phyloP scores from a whole-genome alignment of 2,113 vertebrate genomes.

The Ochotona princeps region DNA sequence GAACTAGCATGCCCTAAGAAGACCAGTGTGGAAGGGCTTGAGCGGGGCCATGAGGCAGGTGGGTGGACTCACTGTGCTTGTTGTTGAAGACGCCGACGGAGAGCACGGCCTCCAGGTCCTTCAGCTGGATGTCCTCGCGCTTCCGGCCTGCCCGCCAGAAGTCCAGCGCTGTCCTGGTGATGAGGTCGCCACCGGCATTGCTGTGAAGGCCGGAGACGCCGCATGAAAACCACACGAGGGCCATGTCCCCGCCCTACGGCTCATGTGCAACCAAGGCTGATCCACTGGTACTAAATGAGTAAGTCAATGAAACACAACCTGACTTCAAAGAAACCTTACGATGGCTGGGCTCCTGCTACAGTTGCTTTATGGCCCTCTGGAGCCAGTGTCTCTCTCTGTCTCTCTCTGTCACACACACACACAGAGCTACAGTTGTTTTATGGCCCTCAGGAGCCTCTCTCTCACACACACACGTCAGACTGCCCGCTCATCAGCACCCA shows the following conservation, averaged over 20 bases:
- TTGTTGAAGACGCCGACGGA: constrained; percentile 94
- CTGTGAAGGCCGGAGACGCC: constrained; percentile 80
- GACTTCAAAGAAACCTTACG: background rate
- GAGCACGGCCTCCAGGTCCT: constrained; percentile 89
- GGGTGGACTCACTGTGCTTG: constrained; percentile 90
- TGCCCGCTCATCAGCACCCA: background rate
- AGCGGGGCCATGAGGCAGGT: too few species aligned
- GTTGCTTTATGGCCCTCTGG: background rate
- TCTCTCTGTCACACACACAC: too few species aligned
- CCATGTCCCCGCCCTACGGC: too few species aligned
- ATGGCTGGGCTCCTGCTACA: background rate
- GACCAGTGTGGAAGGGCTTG: too few species aligned
- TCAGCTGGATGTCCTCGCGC: constrained; percentile 92
- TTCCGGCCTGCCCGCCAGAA: constrained; percentile 90
- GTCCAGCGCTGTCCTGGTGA: constrained; percentile 89
- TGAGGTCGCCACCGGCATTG: constrained; percentile 94
- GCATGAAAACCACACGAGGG: background rate
- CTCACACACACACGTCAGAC: too few species aligned
- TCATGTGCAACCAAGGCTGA: too few species aligned
- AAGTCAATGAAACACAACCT: too few species aligned
- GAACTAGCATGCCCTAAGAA: too few species aligned
- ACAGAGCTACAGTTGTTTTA: too few species aligned
- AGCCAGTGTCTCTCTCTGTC: too few species aligned
- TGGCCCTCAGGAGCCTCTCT: background rate
- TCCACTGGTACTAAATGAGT: too few species aligned